Base-by-base conservation (phyloP, 2,888 invertebrate species). In the Drosophila macrospina region DNA sequence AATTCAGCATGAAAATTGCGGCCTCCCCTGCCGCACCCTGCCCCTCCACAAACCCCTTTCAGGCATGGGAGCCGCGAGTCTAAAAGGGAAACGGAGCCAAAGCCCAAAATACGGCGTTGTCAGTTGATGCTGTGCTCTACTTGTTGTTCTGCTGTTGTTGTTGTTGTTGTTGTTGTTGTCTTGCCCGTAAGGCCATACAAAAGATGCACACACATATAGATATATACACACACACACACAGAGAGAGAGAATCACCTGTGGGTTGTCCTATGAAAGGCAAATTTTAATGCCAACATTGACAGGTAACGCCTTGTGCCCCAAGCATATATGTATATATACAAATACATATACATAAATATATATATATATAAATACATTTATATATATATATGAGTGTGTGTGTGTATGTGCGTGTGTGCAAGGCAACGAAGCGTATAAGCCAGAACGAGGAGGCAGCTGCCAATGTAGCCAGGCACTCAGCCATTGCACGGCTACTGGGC, bases 271-370 rank as follows among this genome's bases (percentile, higher is more conserved):
- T 79, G 74, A 78, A 79, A 87, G 74, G 84, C 77, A 85, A 85
- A 85, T 85, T 87, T 85, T 85, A 87, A 85, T 85, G 80, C 86
- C 83, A 85, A 85, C 79, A 87, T 87, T 82, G 87, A 75, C 88
- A 80, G 71, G 65, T 72, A 74, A 57, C 64, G 73, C 61, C 71
- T 69, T 67, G 69, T 79, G 62, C 47, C 42, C 51, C 44, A 34
- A 52, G 50, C 48, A 44, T 32, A 45, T 41, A 42, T 51, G n/a
- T n/a, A 39, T 42, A 34, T 39, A 44, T 36, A 32, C 20, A 51
- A 10, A 30, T 8, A 24, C 28, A 41, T 13, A n/a, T 37, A 52
- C 30, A 32, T 36, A 51, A 44, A 44, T 51, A 7, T 44, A 32
- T 34, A 13, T 34, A 30, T 42, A 28, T 36, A 16, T 34, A 36